These are phyloP conservation scores for Dipodomys merriami DNA, from an alignment of 2,113 vertebrate species.

Conservation along the genomic window DNA sequence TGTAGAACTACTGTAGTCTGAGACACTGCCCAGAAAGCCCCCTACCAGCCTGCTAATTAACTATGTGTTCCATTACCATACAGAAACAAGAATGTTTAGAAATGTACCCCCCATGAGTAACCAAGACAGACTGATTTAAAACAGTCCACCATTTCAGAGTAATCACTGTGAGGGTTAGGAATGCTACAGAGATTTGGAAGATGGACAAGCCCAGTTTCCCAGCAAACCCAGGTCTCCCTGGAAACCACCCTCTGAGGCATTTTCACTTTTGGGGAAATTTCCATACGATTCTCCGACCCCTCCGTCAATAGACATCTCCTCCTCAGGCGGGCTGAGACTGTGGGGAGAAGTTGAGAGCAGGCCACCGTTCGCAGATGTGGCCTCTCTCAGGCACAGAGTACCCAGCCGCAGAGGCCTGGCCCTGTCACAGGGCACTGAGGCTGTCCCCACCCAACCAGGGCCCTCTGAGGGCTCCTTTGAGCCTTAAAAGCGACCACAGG, in stretches of 20 bases:
- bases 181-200: not conserved
- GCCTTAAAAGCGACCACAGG: not conserved
- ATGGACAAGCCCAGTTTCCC: not conserved
- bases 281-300: slow-evolving; percentile 24
- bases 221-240: not conserved
- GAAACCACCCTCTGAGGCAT: not conserved
- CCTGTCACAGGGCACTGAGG: too few relatives aligned
- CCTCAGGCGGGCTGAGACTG: not conserved
- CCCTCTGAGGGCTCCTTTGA: not conserved
- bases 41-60: not conserved
- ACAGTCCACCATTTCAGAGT: not conserved
- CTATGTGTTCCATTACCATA: not conserved
- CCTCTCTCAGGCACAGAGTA: not conserved
- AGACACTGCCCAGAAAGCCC: not conserved
- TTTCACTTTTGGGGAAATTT: slow-evolving; percentile 54
- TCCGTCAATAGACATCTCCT: not conserved
- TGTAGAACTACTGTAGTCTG: not conserved
- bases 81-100: not conserved
- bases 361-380: not conserved
- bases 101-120: not conserved
- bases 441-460: fast-evolving
- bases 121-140: not conserved
- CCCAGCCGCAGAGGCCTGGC: too few relatives aligned
- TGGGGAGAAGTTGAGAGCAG: not conserved
- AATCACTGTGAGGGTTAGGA: not conserved